Evolutionary conservation across 2,113 vertebrate genomes (phyloP).

Genomic region (Petaurus breviceps): DNA sequence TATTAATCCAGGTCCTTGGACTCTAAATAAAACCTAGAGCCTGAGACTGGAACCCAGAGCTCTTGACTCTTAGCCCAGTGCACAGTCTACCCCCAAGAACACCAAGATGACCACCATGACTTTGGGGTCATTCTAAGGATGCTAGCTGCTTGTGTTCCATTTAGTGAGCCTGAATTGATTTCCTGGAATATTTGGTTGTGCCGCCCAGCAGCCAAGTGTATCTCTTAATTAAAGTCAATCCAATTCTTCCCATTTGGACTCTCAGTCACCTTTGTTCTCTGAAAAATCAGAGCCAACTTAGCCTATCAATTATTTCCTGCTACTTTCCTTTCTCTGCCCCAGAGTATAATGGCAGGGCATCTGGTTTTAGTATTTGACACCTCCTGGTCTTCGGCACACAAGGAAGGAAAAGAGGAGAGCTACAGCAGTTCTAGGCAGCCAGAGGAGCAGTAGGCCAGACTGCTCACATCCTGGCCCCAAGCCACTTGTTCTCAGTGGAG

Average conservation of each 20-base stretch:
- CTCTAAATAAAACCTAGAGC: neutral
- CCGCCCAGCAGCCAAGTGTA: neutral
- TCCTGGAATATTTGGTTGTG: neutral
- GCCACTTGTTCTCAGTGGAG: slow-evolving; percentile 28
- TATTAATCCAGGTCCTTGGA: neutral
- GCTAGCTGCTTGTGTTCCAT: neutral
- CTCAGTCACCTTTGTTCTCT: neutral
- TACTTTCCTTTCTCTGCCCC: slow-evolving; percentile 14
- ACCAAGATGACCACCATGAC: neutral
- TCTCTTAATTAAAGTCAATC: slow-evolving; percentile 17
- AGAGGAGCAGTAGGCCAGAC: slow-evolving; percentile 15
- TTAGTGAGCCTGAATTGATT: neutral
- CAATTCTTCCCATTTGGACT: neutral
- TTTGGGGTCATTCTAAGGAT: neutral
- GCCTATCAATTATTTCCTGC: slow-evolving; percentile 32
- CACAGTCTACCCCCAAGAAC: neutral
- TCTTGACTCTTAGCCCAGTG: neutral
- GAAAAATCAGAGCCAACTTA: neutral
- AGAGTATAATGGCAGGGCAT: slow-evolving; percentile 40
- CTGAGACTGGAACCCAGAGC: neutral
- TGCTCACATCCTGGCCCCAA: slow-evolving; percentile 29
- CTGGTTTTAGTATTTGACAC: slow-evolving; percentile 56
- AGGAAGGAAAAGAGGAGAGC: slow-evolving; percentile 16
- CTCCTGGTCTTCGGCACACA: slow-evolving; percentile 47
- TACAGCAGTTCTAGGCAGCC: slow-evolving; percentile 3